Conservation (phyloP, 2,888 invertebrate species). For the Congeria kusceri region DNA sequence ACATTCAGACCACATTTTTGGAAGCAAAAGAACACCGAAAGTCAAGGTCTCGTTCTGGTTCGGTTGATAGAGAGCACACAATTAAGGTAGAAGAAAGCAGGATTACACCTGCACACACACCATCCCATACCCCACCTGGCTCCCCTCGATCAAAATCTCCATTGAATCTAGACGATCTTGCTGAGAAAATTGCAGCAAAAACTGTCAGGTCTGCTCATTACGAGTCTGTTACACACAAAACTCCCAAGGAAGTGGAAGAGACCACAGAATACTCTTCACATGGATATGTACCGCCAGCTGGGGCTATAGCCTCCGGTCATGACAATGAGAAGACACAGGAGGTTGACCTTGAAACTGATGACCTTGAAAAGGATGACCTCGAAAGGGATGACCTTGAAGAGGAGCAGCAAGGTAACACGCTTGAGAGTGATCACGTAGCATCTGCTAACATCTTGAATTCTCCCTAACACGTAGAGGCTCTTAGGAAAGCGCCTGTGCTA, state of each 20-base stretch:
- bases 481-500: too few relatives aligned
- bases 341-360: neutral
- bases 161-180: constrained; percentile 48
- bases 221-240: constrained; percentile 56
- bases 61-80: constrained; percentile 58
- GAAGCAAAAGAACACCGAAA: constrained; percentile 65
- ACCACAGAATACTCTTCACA: constrained; percentile 50
- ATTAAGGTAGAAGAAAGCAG: constrained; percentile 46
- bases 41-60: constrained; percentile 69
- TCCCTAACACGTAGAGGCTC: neutral
- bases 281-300: constrained; percentile 35
- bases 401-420: constrained; percentile 20
- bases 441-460: neutral
- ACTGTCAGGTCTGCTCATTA: constrained; percentile 60
- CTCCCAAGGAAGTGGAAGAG: constrained; percentile 54
- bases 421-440: neutral
- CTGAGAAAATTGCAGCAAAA: constrained; percentile 58
- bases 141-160: constrained; percentile 69
- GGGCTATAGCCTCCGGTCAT: neutral
- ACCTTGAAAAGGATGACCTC: neutral
- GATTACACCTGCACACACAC: constrained; percentile 53
- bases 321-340: neutral
- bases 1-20: constrained; percentile 65
- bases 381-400: neutral
- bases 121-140: constrained; percentile 49